phyloP scores from a whole-genome alignment of 2,888 invertebrate genomes.

The Drosophila dives region DNA sequence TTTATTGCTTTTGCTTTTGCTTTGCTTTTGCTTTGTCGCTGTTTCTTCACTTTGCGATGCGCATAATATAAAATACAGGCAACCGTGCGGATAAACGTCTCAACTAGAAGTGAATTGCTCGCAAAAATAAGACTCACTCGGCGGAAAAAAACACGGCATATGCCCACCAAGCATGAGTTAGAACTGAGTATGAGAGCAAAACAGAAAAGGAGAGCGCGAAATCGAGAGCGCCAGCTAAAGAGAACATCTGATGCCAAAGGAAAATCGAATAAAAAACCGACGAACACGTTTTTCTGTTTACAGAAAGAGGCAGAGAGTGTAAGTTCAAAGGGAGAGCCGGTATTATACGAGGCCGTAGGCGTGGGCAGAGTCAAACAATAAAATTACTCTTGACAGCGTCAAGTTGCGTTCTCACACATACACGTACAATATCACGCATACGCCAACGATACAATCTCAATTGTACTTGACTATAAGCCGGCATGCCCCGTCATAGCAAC shows the following conservation, averaged over 20 bases:
- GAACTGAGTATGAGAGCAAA: slow-evolving; percentile 42
- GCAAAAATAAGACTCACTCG: slow-evolving; percentile 28
- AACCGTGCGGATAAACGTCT: slow-evolving; percentile 81
- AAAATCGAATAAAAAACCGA: slow-evolving; percentile 18
- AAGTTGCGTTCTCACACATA: slow-evolving; percentile 28
- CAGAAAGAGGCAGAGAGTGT: slow-evolving; percentile 6
- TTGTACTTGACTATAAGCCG: slow-evolving; percentile 50
- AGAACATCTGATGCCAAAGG: slow-evolving; percentile 10
- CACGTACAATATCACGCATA: slow-evolving; percentile 50
- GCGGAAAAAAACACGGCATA: slow-evolving; percentile 30
- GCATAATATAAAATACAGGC: slow-evolving; percentile 53
- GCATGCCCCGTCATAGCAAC: slow-evolving; percentile 51
- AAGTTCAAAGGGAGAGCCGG: neutral
- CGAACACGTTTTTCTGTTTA: slow-evolving; percentile 41
- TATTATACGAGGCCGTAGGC: slow-evolving; percentile 45
- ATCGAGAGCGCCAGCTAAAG: slow-evolving; percentile 22
- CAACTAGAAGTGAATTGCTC: slow-evolving; percentile 80
- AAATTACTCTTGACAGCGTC: slow-evolving; percentile 32
- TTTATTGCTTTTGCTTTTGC: slow-evolving; percentile 24
- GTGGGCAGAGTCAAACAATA: slow-evolving; percentile 46
- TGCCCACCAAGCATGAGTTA: slow-evolving; percentile 68
- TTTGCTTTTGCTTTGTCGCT: slow-evolving; percentile 43
- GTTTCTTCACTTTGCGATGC: slow-evolving; percentile 48
- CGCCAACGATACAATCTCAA: slow-evolving; percentile 37
- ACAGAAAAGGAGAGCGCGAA: slow-evolving; percentile 15